phyloP scores from a whole-genome alignment of 2,113 vertebrate species.

The Anthoscopus minutus region DNA sequence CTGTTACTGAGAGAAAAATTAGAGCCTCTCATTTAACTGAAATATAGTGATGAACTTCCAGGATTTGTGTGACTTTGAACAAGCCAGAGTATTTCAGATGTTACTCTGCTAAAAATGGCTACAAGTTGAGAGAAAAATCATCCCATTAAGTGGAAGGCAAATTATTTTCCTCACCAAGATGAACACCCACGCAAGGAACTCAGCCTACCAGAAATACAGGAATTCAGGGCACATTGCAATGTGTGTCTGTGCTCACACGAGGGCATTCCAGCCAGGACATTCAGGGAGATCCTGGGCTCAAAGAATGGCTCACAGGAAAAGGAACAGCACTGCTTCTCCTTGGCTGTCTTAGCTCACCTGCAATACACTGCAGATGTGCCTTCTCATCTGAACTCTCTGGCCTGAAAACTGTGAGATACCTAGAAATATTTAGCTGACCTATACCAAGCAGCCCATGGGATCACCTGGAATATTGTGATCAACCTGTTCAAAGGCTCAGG shows the following conservation, averaged over 20 bases:
- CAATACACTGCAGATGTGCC: not conserved
- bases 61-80: not conserved
- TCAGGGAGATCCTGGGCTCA: not conserved
- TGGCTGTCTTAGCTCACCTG: not conserved
- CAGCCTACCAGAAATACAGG: not conserved
- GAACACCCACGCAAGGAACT: not conserved
- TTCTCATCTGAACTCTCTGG: not conserved
- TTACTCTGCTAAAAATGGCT: not conserved
- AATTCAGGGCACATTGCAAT: not conserved
- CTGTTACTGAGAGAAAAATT: not conserved
- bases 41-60: not conserved
- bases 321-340: not conserved
- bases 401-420: not conserved
- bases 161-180: not conserved
- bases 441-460: not conserved
- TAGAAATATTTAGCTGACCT: not conserved
- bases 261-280: not conserved
- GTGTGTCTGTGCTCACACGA: not conserved
- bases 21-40: not conserved
- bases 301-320: not conserved
- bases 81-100: not conserved
- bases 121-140: not conserved
- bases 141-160: not conserved
- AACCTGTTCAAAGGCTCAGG: not conserved
- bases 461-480: not conserved